Evolutionary conservation across 2,113 vertebrate genomes (phyloP).

Genomic region (Percina caprodes): DNA sequence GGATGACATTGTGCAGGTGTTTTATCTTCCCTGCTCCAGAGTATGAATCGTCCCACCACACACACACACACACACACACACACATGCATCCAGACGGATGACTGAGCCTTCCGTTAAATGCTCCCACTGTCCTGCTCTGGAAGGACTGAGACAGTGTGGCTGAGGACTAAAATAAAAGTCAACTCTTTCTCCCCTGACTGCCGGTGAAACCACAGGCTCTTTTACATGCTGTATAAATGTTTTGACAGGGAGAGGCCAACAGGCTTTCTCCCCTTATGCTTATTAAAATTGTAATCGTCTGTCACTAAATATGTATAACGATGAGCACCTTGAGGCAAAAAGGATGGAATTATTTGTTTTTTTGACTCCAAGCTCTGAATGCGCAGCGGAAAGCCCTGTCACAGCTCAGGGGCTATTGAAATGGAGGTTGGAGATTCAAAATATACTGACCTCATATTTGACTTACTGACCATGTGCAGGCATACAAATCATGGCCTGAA

Average conservation of each 20-base stretch:
- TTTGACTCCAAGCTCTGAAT: constrained; percentile 58
- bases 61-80: constrained; percentile 15
- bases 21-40: constrained; percentile 44
- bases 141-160: constrained; percentile 54
- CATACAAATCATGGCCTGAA: constrained; percentile 71
- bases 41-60: constrained; percentile 52
- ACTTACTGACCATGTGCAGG: constrained; percentile 76
- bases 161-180: constrained; percentile 74
- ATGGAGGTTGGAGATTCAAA: constrained; percentile 73
- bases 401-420: constrained; percentile 66
- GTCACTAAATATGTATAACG: constrained; percentile 70
- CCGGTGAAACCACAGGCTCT: constrained; percentile 54
- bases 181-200: constrained; percentile 67
- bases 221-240: constrained; percentile 77
- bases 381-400: constrained; percentile 51
- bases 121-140: constrained; percentile 69
- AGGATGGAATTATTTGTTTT: constrained; percentile 77
- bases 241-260: constrained; percentile 70
- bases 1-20: constrained; percentile 64
- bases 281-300: constrained; percentile 72
- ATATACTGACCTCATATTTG: constrained; percentile 81
- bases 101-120: constrained; percentile 68
- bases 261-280: constrained; percentile 64
- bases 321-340: constrained; percentile 62
- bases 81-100: constrained; percentile 24